phyloP scores from a whole-genome alignment of 2,113 vertebrate genomes.

The Emydocephalus ijimae region DNA sequence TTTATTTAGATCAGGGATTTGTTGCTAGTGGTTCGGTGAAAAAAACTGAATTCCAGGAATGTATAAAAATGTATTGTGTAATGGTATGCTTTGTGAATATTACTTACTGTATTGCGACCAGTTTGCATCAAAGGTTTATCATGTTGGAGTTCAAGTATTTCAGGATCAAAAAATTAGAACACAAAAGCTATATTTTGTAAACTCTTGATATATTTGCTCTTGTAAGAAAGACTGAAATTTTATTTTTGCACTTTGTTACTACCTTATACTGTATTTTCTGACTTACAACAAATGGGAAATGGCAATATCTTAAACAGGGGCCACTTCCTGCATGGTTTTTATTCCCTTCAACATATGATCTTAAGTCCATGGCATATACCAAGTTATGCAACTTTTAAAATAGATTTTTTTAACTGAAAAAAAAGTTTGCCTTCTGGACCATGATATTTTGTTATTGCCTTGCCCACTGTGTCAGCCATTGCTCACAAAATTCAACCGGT shows the following conservation, averaged over 20 bases:
- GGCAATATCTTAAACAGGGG: background rate
- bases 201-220: background rate
- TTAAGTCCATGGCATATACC: background rate
- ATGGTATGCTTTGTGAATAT: background rate
- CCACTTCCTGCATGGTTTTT: background rate
- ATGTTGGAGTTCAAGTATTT: background rate
- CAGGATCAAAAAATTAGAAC: background rate
- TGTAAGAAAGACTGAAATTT: background rate
- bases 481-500: background rate
- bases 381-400: background rate
- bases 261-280: background rate
- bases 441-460: background rate
- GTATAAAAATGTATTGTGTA: background rate
- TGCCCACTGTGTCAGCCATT: background rate
- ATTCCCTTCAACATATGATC: background rate
- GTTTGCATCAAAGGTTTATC: background rate
- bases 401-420: background rate
- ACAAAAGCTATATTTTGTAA: background rate
- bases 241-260: background rate
- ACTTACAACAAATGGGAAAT: background rate
- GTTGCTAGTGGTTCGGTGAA: background rate
- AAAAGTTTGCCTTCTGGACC: background rate
- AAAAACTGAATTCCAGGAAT: background rate
- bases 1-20: background rate
- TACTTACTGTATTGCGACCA: background rate